These are phyloP conservation scores for Syrphus vitripennis DNA, from an alignment of 2,888 invertebrate species.

Conservation along the genomic window DNA sequence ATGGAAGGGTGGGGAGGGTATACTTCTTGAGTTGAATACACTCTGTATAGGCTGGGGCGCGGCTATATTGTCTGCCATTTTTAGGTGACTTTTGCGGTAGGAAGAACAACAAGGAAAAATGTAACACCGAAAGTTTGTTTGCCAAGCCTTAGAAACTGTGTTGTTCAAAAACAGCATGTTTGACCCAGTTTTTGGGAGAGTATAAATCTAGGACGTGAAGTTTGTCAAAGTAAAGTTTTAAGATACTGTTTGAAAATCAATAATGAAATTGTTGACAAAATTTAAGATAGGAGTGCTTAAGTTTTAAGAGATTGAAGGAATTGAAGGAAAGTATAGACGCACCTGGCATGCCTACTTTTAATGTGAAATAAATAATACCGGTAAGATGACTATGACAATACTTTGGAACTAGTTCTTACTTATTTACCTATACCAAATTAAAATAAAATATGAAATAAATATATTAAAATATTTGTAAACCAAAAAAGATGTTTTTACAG, in stretches of 20 bases:
- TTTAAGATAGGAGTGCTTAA: not conserved
- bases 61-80: constrained; percentile 59
- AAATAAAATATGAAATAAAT: too few relatives aligned
- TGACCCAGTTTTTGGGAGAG: constrained; percentile 61
- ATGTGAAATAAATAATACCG: too few relatives aligned
- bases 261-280: constrained; percentile 3
- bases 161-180: constrained; percentile 62
- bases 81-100: constrained; percentile 49
- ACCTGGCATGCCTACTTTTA: too few relatives aligned
- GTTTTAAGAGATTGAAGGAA: not conserved
- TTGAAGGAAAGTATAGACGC: too few relatives aligned
- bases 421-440: too few relatives aligned
- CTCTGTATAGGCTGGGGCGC: constrained; percentile 46
- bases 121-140: constrained; percentile 63
- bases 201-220: constrained; percentile 60
- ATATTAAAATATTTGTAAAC: too few relatives aligned
- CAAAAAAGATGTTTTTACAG: too few relatives aligned
- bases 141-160: constrained; percentile 61
- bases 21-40: constrained; percentile 29
- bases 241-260: constrained; percentile 54
- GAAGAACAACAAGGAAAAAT: constrained; percentile 68
- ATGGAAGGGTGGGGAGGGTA: not conserved
- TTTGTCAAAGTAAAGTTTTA: constrained; percentile 45
- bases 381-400: too few relatives aligned
- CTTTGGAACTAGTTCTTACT: too few relatives aligned